Conservation (phyloP, 2,797 vertebrate species). For the Danionella dracula region DNA sequence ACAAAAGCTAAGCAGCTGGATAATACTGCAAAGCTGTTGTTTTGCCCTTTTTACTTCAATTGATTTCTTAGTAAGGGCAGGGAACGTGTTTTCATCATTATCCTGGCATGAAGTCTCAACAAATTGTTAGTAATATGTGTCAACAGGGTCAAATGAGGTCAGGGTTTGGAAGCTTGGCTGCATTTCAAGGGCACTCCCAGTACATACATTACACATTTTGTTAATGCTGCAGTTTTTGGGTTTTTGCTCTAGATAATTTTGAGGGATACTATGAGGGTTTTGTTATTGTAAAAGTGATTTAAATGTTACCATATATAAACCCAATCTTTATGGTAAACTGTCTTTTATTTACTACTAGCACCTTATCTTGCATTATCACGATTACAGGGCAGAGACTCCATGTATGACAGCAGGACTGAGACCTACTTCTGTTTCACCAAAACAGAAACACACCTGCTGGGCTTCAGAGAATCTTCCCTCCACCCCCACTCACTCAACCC, state of each 20-base stretch:
- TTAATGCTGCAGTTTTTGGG: not conserved
- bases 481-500: not conserved
- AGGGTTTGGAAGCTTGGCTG: constrained; percentile 8
- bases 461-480: constrained; percentile 32
- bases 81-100: constrained; percentile 38
- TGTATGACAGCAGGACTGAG: constrained; percentile 19
- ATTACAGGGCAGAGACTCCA: constrained; percentile 4
- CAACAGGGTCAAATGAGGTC: constrained; percentile 22
- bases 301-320: too few species aligned
- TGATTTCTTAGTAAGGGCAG: constrained; percentile 38
- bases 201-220: constrained; percentile 6
- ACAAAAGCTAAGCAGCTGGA: constrained; percentile 30
- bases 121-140: constrained; percentile 20
- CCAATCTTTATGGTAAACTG: not conserved
- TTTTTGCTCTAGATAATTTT: too few species aligned
- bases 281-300: too few species aligned
- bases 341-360: not conserved
- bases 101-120: constrained; percentile 38
- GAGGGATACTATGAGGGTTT: too few species aligned
- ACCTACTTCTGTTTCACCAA: constrained; percentile 34
- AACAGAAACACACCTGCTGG: constrained; percentile 45
- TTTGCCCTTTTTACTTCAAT: constrained; percentile 40
- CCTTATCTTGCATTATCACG: not conserved
- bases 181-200: constrained; percentile 4
- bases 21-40: constrained; percentile 41